phyloP scores from a whole-genome alignment of 2,113 vertebrate species.

The Gallinago undulata region DNA sequence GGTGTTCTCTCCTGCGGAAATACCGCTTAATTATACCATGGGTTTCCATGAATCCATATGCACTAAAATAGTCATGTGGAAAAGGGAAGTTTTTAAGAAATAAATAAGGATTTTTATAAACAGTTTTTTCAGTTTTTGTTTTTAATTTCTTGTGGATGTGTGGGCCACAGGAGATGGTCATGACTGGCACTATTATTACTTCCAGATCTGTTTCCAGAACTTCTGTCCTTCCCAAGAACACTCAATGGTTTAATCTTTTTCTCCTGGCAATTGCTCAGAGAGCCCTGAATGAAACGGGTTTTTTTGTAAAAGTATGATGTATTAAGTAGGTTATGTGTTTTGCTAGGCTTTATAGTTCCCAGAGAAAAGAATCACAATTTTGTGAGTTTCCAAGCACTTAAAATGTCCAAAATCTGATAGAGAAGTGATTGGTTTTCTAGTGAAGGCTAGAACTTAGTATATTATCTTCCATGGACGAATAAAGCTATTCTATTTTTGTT shows the following conservation, averaged over 20 bases:
- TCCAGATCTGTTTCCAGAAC: neutral
- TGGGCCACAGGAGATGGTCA: neutral
- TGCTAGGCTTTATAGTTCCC: neutral
- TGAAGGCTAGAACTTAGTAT: neutral
- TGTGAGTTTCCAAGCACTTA: neutral
- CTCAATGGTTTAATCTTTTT: neutral
- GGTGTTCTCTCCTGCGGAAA: neutral
- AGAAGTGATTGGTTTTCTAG: neutral
- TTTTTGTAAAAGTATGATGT: neutral
- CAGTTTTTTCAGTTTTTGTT: neutral
- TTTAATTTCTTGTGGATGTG: neutral
- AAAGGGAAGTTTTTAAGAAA: neutral
- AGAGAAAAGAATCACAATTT: constrained; percentile 1
- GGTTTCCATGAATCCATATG: neutral
- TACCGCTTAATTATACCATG: accelerated
- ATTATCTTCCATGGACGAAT: neutral
- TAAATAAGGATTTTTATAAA: neutral
- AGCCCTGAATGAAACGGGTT: neutral
- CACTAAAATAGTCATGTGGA: neutral
- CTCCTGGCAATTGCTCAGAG: neutral
- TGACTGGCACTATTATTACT: neutral
- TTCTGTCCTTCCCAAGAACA: neutral
- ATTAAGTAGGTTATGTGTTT: neutral
- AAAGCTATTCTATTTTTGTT: constrained; percentile 15
- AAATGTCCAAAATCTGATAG: neutral